These are phyloP conservation scores for Acromyrmex charruanus DNA, from an alignment of 1,140 invertebrate species.

Conservation along the genomic window DNA sequence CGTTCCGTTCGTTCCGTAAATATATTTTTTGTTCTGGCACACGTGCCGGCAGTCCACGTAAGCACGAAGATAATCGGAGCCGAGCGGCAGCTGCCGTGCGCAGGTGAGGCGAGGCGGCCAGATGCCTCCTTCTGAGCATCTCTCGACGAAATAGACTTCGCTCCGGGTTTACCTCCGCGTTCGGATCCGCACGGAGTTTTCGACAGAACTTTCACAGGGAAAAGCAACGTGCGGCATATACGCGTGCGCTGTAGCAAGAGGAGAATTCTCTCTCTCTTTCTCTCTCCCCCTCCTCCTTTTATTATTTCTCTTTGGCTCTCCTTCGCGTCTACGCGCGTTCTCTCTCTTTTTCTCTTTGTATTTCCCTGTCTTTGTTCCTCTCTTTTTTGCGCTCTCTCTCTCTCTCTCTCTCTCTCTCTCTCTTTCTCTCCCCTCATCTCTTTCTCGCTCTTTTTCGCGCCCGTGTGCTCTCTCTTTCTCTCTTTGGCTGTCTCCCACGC, in stretches of 20 bases:
- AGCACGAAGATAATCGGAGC: constrained; percentile 72
- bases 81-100: constrained; percentile 71
- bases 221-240: constrained; percentile 36
- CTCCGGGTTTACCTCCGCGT: not conserved
- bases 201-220: constrained; percentile 65
- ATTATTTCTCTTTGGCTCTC: not conserved
- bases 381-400: not conserved
- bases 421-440: no score
- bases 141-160: constrained; percentile 42
- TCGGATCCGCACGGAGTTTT: constrained; percentile 39
- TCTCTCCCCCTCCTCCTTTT: no score
- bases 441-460: not conserved
- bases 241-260: constrained; percentile 13
- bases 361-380: no score
- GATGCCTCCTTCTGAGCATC: constrained; percentile 70
- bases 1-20: constrained; percentile 52
- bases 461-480: not conserved
- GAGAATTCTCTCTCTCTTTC: not conserved
- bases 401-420: not conserved
- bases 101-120: constrained; percentile 71
- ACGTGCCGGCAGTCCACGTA: constrained; percentile 71
- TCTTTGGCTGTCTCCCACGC: constrained; percentile 20
- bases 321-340: no score
- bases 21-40: constrained; percentile 70
- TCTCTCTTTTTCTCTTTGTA: no score